phyloP scores from a whole-genome alignment of 2,113 vertebrate genomes.

The Neogale vison region DNA sequence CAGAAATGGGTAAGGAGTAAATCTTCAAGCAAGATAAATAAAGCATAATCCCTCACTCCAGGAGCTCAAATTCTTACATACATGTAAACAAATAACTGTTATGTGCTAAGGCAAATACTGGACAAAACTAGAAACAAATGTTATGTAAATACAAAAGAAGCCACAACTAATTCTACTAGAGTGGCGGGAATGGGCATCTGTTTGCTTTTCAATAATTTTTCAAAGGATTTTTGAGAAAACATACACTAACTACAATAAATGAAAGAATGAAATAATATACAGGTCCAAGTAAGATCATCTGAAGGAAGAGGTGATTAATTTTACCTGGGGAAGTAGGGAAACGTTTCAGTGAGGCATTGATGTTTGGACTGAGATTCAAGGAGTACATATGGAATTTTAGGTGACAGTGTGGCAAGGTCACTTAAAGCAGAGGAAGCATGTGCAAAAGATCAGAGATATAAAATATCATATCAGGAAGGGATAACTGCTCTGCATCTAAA shows the following conservation, averaged over 20 bases:
- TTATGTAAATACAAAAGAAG: background rate
- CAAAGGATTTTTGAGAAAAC: background rate
- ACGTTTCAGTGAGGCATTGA: background rate
- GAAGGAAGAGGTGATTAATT: background rate
- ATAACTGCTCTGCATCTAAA: background rate
- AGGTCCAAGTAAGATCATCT: background rate
- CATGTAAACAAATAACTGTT: background rate
- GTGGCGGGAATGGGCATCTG: background rate
- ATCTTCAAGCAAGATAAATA: slow-evolving; percentile 68
- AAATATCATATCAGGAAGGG: background rate
- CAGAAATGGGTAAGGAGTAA: slow-evolving; percentile 84
- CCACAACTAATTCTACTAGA: background rate
- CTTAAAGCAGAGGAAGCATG: background rate
- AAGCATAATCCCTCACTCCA: background rate
- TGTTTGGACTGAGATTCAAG: background rate
- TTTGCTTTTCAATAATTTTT: slow-evolving; percentile 26
- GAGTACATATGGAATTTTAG: background rate
- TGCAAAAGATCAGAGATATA: background rate
- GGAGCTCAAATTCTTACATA: background rate
- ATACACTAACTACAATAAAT: background rate
- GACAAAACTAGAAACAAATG: background rate
- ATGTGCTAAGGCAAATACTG: background rate
- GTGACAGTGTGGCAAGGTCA: background rate
- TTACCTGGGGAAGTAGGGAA: background rate
- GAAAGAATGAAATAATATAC: background rate